Evolutionary conservation across 2,888 invertebrate genomes (phyloP).

Genomic region (Sinelater perroti): DNA sequence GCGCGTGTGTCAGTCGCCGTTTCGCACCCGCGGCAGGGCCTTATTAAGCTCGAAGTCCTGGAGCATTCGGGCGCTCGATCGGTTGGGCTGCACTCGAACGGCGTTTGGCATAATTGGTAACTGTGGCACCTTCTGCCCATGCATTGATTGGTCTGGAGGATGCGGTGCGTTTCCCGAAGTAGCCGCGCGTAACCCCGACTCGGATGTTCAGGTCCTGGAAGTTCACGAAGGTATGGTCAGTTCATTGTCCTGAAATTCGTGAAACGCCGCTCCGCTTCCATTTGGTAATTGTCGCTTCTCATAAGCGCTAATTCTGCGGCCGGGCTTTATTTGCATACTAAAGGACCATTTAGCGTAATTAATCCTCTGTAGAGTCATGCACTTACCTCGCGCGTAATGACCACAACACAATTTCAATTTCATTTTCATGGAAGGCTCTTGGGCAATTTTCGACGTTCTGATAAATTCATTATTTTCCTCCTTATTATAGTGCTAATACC

Average conservation of each 20-base stretch:
- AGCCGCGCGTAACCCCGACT: slow-evolving; percentile 21
- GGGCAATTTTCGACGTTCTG: too few species aligned
- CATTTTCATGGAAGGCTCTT: too few species aligned
- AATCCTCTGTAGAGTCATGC: background rate
- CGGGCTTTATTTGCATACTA: slow-evolving; percentile 14
- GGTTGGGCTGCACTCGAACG: too few species aligned
- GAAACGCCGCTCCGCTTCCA: slow-evolving; percentile 11
- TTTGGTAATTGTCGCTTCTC: slow-evolving; percentile 22
- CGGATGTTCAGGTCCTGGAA: slow-evolving; percentile 58
- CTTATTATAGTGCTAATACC: too few species aligned
- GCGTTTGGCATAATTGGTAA: too few species aligned
- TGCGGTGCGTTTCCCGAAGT: slow-evolving; percentile 25
- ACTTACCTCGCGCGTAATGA: background rate
- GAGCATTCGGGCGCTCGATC: too few species aligned
- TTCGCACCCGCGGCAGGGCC: slow-evolving; percentile 4
- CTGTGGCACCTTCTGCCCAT: too few species aligned
- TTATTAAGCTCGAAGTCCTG: background rate
- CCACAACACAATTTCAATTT: background rate
- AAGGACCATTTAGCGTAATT: slow-evolving; percentile 11
- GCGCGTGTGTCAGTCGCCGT: slow-evolving; percentile 20
- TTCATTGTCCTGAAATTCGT: slow-evolving; percentile 33
- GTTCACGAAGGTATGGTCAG: slow-evolving; percentile 54
- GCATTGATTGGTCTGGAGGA: too few species aligned
- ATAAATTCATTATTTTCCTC: too few species aligned
- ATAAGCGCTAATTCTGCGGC: slow-evolving; percentile 6